Base-by-base conservation (phyloP, 2,797 vertebrate genomes). In the Hapalemur alaotrensis region DNA sequence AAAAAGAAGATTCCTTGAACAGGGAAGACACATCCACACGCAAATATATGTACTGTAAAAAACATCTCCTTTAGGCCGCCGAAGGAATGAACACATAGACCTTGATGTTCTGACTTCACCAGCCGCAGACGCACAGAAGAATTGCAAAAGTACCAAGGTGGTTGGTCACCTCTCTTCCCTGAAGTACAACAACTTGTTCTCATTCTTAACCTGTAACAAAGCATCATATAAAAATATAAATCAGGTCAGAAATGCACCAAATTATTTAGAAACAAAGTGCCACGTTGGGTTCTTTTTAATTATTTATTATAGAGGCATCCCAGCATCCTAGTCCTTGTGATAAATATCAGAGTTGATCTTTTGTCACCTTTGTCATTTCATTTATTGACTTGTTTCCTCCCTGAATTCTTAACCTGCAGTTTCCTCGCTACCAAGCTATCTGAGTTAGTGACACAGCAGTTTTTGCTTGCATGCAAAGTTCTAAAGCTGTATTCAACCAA, bases 131-230 rank as follows among this genome's bases (percentile, higher is more conserved):
- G 67, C 1, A 25, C 25, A 54, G 22, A 54, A 54, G 22, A 79
- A 95, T 73, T 83, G 73, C 7, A 38, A 81, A 57, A 61, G 13
- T 18, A 72, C 46, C n/a, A 48, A 41, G 22, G 13, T 79, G 61
- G 70, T 17, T 78, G 41, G 59, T 95, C 50, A 93, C 90, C 95
- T 93, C 28, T 89, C 4, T 87, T 90, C 15, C n/a, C 12, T 59
- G 89, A 93, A 78, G 59, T n/a, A 38, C 0, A 59, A 13, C 18
- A 48, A 85, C 3, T 69, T 61, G 4, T 78, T 87, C n/a, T 25
- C 82, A 41, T 28, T 61, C 89, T 93, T 81, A 54, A 81, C 79
- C 95, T 96, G 83, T 4, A 83, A n/a, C 32, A 81, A 93, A 93
- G 88, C 22, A 94, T 52, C 52, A 96, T 9, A 83, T 79, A 59